Conservation (phyloP, 2,113 vertebrate species). For the Lutjanus erythropterus region DNA sequence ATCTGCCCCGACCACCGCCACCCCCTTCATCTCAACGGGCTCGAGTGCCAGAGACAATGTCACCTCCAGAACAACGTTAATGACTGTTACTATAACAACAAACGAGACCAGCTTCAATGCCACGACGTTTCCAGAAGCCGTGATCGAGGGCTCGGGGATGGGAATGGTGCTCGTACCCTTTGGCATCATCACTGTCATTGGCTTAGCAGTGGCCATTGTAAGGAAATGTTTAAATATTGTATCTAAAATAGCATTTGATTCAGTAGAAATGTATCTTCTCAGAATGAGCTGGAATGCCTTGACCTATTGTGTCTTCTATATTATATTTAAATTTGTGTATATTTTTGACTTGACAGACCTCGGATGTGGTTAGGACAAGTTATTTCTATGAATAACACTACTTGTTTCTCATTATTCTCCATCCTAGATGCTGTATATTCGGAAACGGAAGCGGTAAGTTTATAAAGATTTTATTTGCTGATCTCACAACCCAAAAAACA, state of each 20-base stretch:
- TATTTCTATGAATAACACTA: background rate
- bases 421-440: constrained; percentile 94
- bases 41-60: constrained; percentile 69
- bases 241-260: background rate
- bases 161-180: constrained; percentile 94
- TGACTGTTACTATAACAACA: constrained; percentile 84
- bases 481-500: background rate
- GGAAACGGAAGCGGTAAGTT: constrained; percentile 95
- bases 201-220: constrained; percentile 93
- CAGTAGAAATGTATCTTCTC: background rate
- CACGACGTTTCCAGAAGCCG: constrained; percentile 87
- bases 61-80: constrained; percentile 73
- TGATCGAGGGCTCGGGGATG: constrained; percentile 82
- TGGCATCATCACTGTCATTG: constrained; percentile 95
- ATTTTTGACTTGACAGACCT: constrained; percentile 4
- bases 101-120: constrained; percentile 91
- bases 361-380: background rate
- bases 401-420: constrained; percentile 55
- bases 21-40: constrained; percentile 63
- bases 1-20: constrained; percentile 52
- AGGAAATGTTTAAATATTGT: constrained; percentile 64
- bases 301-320: background rate
- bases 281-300: background rate
- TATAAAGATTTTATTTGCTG: background rate
- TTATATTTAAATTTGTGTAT: background rate